These are phyloP conservation scores for Seriola quinqueradiata DNA, from an alignment of 2,113 vertebrate species.

Conservation along the genomic window DNA sequence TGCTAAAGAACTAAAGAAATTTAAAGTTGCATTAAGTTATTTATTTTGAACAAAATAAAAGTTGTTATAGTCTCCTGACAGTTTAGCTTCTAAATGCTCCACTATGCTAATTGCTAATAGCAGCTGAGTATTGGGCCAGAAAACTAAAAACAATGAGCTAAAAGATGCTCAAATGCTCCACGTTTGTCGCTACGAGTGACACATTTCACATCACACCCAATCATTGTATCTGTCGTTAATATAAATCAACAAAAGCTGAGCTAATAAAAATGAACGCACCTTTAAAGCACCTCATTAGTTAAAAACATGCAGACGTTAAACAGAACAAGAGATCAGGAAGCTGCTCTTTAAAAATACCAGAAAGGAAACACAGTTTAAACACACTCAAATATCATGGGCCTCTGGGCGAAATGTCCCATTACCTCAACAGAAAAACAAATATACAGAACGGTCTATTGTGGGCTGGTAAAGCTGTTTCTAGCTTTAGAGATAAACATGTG, in stretches of 20 bases:
- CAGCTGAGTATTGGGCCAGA: no score
- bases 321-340: not conserved
- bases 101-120: no score
- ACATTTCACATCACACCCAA: not conserved
- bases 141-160: no score
- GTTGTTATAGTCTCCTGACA: no score
- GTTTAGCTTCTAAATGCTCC: no score
- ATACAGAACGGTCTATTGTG: constrained; percentile 3
- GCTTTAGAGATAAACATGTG: not conserved
- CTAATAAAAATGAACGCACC: not conserved
- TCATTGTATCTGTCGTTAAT: not conserved
- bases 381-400: not conserved
- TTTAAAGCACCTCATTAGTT: not conserved
- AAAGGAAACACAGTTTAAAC: not conserved
- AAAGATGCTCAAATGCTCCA: no score
- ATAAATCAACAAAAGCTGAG: not conserved
- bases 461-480: not conserved
- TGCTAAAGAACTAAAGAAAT: no score
- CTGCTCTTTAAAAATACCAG: not conserved
- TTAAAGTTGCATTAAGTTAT: not conserved
- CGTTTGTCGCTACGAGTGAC: not conserved
- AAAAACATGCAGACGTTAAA: not conserved
- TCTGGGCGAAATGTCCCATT: not conserved
- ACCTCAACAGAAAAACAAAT: constrained; percentile 33
- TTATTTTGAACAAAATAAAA: not conserved